Evolutionary conservation across 2,113 vertebrate genomes (phyloP), one percentile per base, ranked within the genome.

Genomic region (Boulengeromyrus knoepffleri): DNA sequence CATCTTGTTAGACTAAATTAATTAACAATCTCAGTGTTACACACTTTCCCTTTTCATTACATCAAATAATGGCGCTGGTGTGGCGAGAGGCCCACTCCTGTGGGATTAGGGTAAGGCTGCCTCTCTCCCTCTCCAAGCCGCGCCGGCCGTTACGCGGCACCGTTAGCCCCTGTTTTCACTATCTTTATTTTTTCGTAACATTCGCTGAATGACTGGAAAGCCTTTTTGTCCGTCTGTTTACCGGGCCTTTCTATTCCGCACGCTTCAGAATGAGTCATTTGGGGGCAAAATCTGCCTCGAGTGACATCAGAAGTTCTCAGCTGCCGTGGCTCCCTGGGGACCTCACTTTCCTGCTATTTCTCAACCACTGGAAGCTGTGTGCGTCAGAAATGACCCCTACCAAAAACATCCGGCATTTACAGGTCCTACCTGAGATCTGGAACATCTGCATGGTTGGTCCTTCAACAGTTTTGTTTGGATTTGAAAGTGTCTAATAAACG

Each of bases 21-120:
- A 99, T 99, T 99, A 99, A 97, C 97, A 98, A 97, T 97, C 96
- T 99, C 97, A 96, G 94, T 97, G 96, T 97, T 97, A 96, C 97
- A 97, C 96, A 97, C 97, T 98, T 99, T 99, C 97, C 96, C 97
- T 97, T 99, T 98, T 98, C 97, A 99, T 99, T 98, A 99, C 97
- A 97, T 99, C 97, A 99, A 97, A 98, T 98, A 98, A 98, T 97
- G 95, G 95, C 93, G 95, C 92, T 93, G 95, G 96, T 96, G 95
- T 92, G 95, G 95, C 94, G 96, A 95, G 97, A 96, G 95, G 94
- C 95, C 93, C 93, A 94, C 92, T 94, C 95, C 92, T 94, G 92
- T 93, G 95, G 95, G 95, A 95, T 94, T 93, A 94, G 92, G 91
- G 90, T 91, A 91, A 90, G 92, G 93, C 93, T 93, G 91, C 94